These are phyloP conservation scores for Lasioglossum vierecki DNA, from an alignment of 2,888 invertebrate species.

Conservation along the genomic window DNA sequence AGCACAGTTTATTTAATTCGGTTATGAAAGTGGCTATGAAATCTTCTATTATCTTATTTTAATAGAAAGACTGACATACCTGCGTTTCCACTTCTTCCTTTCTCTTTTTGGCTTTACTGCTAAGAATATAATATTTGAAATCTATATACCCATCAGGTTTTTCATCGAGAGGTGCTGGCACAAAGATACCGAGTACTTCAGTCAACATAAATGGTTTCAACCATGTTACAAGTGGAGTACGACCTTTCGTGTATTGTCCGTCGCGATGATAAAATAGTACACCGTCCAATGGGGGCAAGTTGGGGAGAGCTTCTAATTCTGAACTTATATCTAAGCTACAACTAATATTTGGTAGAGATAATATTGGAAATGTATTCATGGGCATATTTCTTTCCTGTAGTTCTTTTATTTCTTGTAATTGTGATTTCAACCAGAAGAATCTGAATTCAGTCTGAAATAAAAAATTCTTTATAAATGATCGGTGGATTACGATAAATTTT, in stretches of 20 bases:
- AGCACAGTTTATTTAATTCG: neutral
- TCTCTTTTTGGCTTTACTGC: constrained; percentile 38
- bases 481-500: neutral
- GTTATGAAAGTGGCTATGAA: neutral
- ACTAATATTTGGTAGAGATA: constrained; percentile 84
- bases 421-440: constrained; percentile 92
- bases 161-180: constrained; percentile 73
- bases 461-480: constrained; percentile 21
- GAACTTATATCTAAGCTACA: constrained; percentile 82
- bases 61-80: constrained; percentile 61
- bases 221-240: constrained; percentile 96
- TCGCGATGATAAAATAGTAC: constrained; percentile 95
- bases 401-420: constrained; percentile 88
- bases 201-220: constrained; percentile 94
- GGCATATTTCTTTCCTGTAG: constrained; percentile 79
- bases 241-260: constrained; percentile 91
- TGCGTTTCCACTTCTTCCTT: constrained; percentile 10
- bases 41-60: constrained; percentile 48
- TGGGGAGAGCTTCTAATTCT: constrained; percentile 69
- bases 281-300: constrained; percentile 89
- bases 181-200: constrained; percentile 87
- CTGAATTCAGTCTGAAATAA: constrained; percentile 91
- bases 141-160: constrained; percentile 79
- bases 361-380: constrained; percentile 84
- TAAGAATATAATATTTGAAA: constrained; percentile 63